Evolutionary conservation across 1,140 invertebrate species (phyloP).

Genomic region (Drosophila parabipectinata): DNA sequence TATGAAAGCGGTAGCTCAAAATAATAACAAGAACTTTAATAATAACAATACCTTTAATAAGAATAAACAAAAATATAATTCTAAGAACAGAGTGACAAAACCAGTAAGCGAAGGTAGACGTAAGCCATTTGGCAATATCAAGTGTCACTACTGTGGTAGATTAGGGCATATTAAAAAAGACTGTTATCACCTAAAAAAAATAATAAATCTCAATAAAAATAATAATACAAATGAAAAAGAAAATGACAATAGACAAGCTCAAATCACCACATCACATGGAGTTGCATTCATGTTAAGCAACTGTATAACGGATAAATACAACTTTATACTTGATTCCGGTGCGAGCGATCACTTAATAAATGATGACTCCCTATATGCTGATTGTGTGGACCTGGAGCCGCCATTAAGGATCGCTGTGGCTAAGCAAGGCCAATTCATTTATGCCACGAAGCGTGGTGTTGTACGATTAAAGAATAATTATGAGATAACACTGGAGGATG

Average conservation of each 20-base stretch:
- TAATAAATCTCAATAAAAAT: neutral
- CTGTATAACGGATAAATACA: neutral
- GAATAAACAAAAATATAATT: conserved; percentile 1
- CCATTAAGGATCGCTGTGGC: conserved; percentile 37
- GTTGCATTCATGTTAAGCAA: conserved; percentile 3
- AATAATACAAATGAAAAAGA: neutral
- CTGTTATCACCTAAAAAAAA: neutral
- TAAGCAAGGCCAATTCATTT: conserved; percentile 25
- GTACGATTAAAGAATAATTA: neutral
- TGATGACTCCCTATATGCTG: conserved; percentile 16
- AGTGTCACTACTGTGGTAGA: conserved; percentile 4
- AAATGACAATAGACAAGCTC: conserved; percentile 6
- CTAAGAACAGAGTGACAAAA: neutral
- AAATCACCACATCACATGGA: neutral
- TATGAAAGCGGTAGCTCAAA: neutral
- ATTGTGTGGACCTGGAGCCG: too few species aligned
- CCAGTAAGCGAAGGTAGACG: neutral
- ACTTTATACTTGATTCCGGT: conserved; percentile 25
- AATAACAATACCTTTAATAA: neutral
- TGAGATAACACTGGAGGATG: neutral
- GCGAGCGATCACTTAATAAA: conserved; percentile 38
- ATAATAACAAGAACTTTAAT: too few species aligned
- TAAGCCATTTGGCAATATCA: neutral
- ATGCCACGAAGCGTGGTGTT: neutral
- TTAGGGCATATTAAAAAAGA: neutral